Percentiles rank a stretch among this genome's conserved stretches.
Evolutionary conservation across 2,797 vertebrate species (phyloP).

Genomic region (Echeneis naucrates): DNA sequence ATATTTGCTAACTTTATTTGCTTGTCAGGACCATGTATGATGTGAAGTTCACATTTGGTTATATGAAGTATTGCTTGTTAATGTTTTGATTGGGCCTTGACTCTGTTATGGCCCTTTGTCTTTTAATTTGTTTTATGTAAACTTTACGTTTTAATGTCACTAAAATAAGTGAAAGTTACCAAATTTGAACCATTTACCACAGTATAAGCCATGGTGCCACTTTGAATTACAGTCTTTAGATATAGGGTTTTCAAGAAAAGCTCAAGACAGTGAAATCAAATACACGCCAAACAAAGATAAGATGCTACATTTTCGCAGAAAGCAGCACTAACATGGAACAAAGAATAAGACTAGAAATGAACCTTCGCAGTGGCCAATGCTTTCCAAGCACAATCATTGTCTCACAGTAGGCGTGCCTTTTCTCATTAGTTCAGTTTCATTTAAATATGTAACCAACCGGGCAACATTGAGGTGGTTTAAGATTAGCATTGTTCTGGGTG

Average conservation of each 20-base stretch:
- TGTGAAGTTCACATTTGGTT: background rate
- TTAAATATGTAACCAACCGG: slow-evolving; percentile 73
- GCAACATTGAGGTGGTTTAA: slow-evolving; percentile 75
- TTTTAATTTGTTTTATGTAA: slow-evolving; percentile 2
- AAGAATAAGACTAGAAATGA: slow-evolving; percentile 55
- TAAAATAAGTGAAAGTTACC: background rate
- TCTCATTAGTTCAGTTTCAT: slow-evolving; percentile 81
- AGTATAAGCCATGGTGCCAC: background rate
- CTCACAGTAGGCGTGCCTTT: slow-evolving; percentile 70
- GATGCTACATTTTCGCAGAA: slow-evolving; percentile 27
- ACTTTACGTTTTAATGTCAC: background rate
- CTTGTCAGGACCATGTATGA: background rate
- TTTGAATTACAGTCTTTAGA: background rate
- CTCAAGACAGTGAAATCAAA: slow-evolving; percentile 9
- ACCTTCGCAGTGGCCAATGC: slow-evolving; percentile 45
- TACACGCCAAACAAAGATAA: slow-evolving; percentile 27
- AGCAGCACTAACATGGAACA: slow-evolving; percentile 43
- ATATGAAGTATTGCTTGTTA: background rate
- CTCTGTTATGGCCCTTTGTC: background rate
- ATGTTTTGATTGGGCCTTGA: background rate
- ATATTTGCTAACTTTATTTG: background rate
- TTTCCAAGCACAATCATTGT: slow-evolving; percentile 78
- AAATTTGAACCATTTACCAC: background rate
- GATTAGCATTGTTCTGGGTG: slow-evolving; percentile 80
- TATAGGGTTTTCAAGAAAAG: slow-evolving; percentile 10